Conservation (phyloP, 2,113 vertebrate species). For the pig (Sus scrofa) region DNA sequence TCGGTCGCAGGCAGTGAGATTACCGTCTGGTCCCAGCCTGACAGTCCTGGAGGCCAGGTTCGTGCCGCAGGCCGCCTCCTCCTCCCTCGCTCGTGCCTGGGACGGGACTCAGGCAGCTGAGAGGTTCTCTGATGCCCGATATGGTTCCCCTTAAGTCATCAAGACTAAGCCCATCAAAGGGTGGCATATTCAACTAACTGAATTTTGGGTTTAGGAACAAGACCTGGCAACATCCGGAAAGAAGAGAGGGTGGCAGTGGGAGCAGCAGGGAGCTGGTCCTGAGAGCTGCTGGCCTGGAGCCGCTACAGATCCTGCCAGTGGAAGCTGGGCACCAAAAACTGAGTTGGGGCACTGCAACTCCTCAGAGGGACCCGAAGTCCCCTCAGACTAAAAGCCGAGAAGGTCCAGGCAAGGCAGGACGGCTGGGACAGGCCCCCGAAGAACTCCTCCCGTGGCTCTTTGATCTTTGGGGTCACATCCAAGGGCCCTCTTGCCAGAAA, state of each 20-base stretch:
- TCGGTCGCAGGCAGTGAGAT: neutral
- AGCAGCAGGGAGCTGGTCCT: neutral
- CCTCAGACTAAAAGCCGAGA: neutral
- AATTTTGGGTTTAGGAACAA: conserved; percentile 81
- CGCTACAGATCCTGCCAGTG: neutral
- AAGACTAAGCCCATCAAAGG: neutral
- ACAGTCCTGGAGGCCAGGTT: neutral
- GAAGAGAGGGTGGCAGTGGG: too few species aligned
- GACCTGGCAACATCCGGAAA: conserved; percentile 63
- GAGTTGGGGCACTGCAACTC: neutral
- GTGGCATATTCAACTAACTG: conserved; percentile 15
- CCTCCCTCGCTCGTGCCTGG: neutral
- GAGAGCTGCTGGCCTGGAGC: neutral
- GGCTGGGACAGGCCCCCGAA: neutral
- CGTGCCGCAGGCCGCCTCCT: neutral
- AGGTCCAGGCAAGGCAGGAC: conserved; percentile 30
- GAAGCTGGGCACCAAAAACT: neutral
- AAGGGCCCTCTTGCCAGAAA: neutral
- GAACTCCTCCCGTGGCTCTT: neutral
- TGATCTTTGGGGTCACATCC: neutral
- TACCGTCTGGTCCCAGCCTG: neutral
- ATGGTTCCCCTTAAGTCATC: neutral
- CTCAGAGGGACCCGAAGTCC: neutral
- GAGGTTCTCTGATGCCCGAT: neutral
- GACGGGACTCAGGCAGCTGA: neutral